A percentile compares a stretch with the other conserved stretches of the same genome.
phyloP scores from a whole-genome alignment of 1,140 invertebrate genomes.

The Pemphigus obesinymphae region DNA sequence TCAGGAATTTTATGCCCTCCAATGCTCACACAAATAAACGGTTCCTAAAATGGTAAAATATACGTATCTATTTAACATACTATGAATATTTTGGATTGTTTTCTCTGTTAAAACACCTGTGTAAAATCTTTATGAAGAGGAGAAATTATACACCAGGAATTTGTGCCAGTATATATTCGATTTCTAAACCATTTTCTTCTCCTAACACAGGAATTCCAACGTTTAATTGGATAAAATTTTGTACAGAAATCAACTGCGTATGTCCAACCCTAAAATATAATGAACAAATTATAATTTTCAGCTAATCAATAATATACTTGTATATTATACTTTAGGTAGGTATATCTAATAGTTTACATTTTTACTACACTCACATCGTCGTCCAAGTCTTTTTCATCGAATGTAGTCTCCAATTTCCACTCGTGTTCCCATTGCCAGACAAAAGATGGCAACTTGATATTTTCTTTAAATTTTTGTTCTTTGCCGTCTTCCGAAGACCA shows the following conservation, averaged over 20 bases:
- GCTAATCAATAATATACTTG: not conserved
- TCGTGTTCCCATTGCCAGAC: slow-evolving; percentile 92
- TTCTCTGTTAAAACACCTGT: slow-evolving; percentile 56
- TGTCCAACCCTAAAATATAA: slow-evolving; percentile 68
- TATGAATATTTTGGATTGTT: not conserved
- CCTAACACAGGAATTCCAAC: slow-evolving; percentile 87
- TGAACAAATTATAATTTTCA: not conserved
- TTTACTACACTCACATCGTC: slow-evolving; percentile 62
- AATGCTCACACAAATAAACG: slow-evolving; percentile 77
- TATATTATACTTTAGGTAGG: not conserved
- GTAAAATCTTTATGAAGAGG: slow-evolving; percentile 82
- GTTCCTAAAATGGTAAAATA: slow-evolving; percentile 56
- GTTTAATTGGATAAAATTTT: slow-evolving; percentile 73
- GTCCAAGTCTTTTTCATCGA: slow-evolving; percentile 79
- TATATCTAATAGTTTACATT: too few relatives aligned
- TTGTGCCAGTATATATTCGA: slow-evolving; percentile 78
- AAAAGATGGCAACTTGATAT: slow-evolving; percentile 79
- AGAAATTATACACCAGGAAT: slow-evolving; percentile 86
- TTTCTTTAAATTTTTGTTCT: slow-evolving; percentile 68
- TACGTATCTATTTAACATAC: slow-evolving; percentile 32
- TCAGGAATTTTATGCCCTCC: slow-evolving; percentile 77
- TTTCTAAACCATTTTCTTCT: slow-evolving; percentile 84
- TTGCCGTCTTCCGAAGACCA: slow-evolving; percentile 80
- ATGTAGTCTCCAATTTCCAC: slow-evolving; percentile 81
- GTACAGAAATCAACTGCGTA: slow-evolving; percentile 90